Evolutionary conservation across 2,113 vertebrate genomes (phyloP).

Genomic region (Oncorhynchus masou): DNA sequence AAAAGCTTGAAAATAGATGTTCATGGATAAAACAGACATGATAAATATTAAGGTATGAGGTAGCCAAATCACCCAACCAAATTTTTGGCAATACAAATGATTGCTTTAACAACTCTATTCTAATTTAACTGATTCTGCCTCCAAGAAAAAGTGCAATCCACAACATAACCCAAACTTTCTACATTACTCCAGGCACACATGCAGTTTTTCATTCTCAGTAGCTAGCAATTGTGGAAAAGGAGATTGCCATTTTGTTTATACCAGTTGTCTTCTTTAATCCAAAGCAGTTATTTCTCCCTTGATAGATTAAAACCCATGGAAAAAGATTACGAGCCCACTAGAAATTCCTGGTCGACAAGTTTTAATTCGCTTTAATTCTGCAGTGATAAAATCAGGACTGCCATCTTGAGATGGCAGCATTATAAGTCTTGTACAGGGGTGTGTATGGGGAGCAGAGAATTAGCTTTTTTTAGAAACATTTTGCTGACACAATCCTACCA

Average conservation of each 20-base stretch:
- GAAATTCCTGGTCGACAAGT: conserved; percentile 40
- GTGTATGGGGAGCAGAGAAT: conserved; percentile 44
- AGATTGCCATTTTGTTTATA: conserved; percentile 66
- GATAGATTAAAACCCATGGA: conserved; percentile 48
- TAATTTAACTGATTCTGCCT: background rate
- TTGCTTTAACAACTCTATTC: background rate
- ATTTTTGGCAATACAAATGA: background rate
- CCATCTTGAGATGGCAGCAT: conserved; percentile 63
- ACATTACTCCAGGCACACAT: conserved; percentile 40
- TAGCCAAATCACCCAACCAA: background rate
- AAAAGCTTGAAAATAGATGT: background rate
- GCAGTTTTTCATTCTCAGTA: conserved; percentile 29
- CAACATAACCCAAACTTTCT: conserved; percentile 5
- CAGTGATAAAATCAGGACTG: conserved; percentile 75
- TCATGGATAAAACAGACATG: background rate
- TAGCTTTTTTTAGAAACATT: conserved; percentile 68
- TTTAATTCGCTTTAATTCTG: conserved; percentile 82
- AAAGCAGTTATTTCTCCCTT: conserved; percentile 35
- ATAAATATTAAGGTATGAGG: background rate
- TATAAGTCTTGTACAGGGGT: conserved; percentile 66
- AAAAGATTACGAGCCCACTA: conserved; percentile 40
- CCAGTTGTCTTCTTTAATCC: conserved; percentile 66
- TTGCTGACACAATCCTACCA: conserved; percentile 67
- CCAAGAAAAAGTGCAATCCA: background rate
- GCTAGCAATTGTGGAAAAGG: conserved; percentile 15